These are phyloP conservation scores for Blera fallax DNA, from an alignment of 2,888 invertebrate species.

Conservation along the genomic window DNA sequence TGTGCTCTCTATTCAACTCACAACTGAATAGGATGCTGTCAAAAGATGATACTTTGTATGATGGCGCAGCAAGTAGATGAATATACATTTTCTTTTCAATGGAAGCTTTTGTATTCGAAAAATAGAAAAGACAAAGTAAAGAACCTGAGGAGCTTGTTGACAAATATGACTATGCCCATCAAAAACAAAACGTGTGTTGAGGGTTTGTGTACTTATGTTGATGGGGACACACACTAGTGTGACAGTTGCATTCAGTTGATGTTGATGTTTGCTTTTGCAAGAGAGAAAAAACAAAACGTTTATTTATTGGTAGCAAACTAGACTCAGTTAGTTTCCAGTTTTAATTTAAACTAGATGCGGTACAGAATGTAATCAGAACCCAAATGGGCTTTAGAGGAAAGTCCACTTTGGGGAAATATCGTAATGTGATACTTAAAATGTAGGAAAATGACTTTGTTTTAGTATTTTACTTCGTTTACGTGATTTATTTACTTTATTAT, in stretches of 20 bases:
- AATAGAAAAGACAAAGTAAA: not conserved
- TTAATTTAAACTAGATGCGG: not conserved
- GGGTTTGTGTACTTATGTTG: not conserved
- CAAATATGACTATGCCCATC: slow-evolving; percentile 32
- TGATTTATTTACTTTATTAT: not conserved
- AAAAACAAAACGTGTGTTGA: not conserved
- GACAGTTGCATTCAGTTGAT: slow-evolving; percentile 13
- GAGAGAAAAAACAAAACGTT: slow-evolving; percentile 12
- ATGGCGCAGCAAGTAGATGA: not conserved
- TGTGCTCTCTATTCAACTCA: slow-evolving; percentile 1
- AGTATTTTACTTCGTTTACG: not conserved
- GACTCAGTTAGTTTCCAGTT: slow-evolving; percentile 16
- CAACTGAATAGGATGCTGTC: slow-evolving; percentile 46
- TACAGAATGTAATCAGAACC: not conserved
- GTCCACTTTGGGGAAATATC: not conserved
- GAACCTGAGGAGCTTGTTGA: slow-evolving; percentile 42
- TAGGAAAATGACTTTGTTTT: not conserved
- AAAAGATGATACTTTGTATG: slow-evolving; percentile 37
- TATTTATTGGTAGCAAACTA: slow-evolving; percentile 29
- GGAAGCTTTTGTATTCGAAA: slow-evolving; percentile 29
- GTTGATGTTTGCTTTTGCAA: slow-evolving; percentile 3
- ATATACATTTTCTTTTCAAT: slow-evolving; percentile 29
- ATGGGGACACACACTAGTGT: not conserved
- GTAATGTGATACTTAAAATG: not conserved
- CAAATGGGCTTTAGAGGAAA: not conserved